Evolutionary conservation across 2,113 vertebrate genomes (phyloP), one percentile per base, ranked within the genome.

Genomic region (Strix aluco): DNA sequence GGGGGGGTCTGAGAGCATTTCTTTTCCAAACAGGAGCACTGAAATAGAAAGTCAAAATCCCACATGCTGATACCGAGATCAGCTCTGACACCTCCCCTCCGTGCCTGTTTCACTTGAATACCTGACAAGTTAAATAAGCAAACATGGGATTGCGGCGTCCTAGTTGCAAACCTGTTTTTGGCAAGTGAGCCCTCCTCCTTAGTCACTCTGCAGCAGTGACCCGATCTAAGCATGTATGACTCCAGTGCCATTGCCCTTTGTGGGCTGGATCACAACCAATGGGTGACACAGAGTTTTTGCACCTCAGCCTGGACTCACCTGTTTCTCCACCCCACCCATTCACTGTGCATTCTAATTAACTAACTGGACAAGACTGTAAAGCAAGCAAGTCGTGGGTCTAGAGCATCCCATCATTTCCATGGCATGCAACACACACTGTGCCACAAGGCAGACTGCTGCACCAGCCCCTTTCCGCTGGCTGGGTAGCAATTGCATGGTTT

Each of bases 81-180:
- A 67, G 91, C 73, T 75, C 71, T 79, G 85, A 92, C 93, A 93
- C 95, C 72, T 94, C 82, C 90, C 72, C 51, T 77, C 70, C 1
- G 0, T 88, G 96, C 69, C 81, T 74, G 46, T 78, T 93, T 96
- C 80, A 55, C 71, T 92, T 84, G 94, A 94, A 88, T 32, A 79
- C 72, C 55, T 88, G 93, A 94, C 95, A 97, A 95, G 55, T 86
- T 96, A 96, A 95, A 92, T 47, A 93, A 94, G 82, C 57, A 95
- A 96, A 96, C 67, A 86, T 3, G 19, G 36, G 74, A 88, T 79
- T 79, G 61, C 7, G 8, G 84, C 0, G 1, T 84, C 87, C 92
- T 86, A 84, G 80, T 70, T 88, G 67, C 83, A 88, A 75, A 79
- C 23, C 46, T 57, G 51, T 0, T 75, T 92, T 88, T 82, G 81